Conservation (phyloP, 2,113 vertebrate species). For the Reinhardtius hippoglossoides region DNA sequence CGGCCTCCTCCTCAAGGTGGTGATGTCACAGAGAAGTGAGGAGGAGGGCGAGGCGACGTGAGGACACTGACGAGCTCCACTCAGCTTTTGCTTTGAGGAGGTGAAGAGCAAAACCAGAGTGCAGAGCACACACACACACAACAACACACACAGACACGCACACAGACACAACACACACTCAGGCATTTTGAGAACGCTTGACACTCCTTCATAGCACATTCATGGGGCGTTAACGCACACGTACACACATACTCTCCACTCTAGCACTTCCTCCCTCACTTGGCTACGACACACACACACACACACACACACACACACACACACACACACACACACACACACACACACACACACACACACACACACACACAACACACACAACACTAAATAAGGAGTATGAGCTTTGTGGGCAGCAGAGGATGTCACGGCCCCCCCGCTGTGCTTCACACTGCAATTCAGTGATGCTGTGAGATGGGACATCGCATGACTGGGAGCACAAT, state of each 20-base stretch:
- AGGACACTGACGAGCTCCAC: conserved; percentile 62
- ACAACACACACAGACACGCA: conserved; percentile 17
- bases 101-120: neutral
- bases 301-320: conserved; percentile 22
- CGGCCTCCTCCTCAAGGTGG: neutral
- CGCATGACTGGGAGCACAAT: conserved; percentile 69
- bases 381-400: conserved; percentile 18
- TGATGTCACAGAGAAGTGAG: neutral
- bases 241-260: neutral
- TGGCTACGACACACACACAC: conserved; percentile 32
- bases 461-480: conserved; percentile 64
- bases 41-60: conserved; percentile 19
- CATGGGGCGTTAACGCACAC: too few relatives aligned
- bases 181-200: neutral
- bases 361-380: conserved; percentile 49
- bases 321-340: conserved; percentile 50
- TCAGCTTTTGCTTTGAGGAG: conserved; percentile 6
- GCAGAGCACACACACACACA: conserved; percentile 17
- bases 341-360: conserved; percentile 21
- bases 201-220: too few relatives aligned
- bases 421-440: conserved; percentile 57
- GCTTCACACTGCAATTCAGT: conserved; percentile 54
- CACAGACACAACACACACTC: conserved; percentile 11
- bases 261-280: conserved; percentile 6
- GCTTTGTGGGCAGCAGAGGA: conserved; percentile 47